A percentile compares a stretch with the other conserved stretches of the same genome.
phyloP scores from a whole-genome alignment of 2,888 invertebrate genomes.

The Sinhomidia bicolor region DNA sequence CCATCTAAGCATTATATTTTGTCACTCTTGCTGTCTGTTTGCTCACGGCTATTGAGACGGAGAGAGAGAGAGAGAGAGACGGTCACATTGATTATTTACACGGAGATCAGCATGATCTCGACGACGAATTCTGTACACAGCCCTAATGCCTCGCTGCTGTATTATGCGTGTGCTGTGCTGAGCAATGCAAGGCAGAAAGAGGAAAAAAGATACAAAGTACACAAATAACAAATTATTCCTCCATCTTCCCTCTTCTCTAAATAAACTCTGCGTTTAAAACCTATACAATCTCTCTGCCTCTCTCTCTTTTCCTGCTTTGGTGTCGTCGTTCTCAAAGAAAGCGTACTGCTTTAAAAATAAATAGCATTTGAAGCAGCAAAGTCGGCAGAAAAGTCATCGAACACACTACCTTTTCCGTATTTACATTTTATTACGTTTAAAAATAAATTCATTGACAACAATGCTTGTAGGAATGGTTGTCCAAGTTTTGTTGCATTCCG shows the following conservation, averaged over 20 bases:
- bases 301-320: too few relatives aligned
- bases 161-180: too few relatives aligned
- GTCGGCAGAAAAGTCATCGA: too few relatives aligned
- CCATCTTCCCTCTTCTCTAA: not conserved
- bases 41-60: constrained; percentile 63
- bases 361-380: not conserved
- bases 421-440: not conserved
- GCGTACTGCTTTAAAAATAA: not conserved
- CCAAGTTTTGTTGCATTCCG: not conserved
- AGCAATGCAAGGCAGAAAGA: not conserved
- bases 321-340: not conserved
- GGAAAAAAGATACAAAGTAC: constrained; percentile 35
- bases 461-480: not conserved
- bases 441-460: not conserved
- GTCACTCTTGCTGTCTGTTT: constrained; percentile 56
- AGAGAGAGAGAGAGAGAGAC: constrained; percentile 20
- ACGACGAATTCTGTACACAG: constrained; percentile 3
- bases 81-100: constrained; percentile 46
- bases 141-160: too few relatives aligned
- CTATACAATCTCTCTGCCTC: too few relatives aligned
- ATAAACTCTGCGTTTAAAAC: not conserved
- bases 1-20: constrained; percentile 17
- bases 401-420: not conserved
- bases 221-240: constrained; percentile 33
- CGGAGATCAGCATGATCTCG: constrained; percentile 28